Percentiles rank a stretch among this genome's conserved stretches.
Evolutionary conservation across 2,888 invertebrate species (phyloP).

Genomic region (Neoascia interrupta): DNA sequence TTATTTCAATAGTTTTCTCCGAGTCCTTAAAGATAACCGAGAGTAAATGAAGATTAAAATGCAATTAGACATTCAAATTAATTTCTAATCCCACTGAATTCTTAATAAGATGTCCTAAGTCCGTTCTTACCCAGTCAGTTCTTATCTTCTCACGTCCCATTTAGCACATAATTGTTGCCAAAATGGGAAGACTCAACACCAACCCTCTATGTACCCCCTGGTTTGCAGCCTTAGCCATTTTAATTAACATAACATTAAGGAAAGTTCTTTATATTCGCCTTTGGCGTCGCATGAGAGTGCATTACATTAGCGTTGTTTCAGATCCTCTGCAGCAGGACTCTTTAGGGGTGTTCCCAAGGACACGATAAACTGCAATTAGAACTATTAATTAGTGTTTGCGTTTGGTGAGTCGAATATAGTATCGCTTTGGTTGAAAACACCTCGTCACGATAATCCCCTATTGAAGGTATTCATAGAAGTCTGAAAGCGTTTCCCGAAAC

Average conservation of each 20-base stretch:
- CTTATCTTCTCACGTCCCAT: constrained; percentile 63
- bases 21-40: no score
- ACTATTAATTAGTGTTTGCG: constrained; percentile 48
- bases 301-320: constrained; percentile 25
- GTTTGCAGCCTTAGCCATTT: constrained; percentile 15
- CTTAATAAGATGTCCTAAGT: constrained; percentile 52
- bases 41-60: constrained; percentile 36
- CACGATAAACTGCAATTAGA: constrained; percentile 44
- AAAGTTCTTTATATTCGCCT: constrained; percentile 16
- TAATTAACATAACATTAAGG: constrained; percentile 57
- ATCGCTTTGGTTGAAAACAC: not conserved
- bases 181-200: constrained; percentile 7
- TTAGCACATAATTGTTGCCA: constrained; percentile 55
- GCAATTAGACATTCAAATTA: constrained; percentile 63
- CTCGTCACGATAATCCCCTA: constrained; percentile 8
- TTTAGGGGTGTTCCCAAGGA: not conserved
- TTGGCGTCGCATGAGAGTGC: constrained; percentile 14
- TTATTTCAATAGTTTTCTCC: no score
- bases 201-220: constrained; percentile 6
- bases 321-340: no score
- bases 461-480: not conserved
- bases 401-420: not conserved
- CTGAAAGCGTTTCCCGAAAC: constrained; percentile 5
- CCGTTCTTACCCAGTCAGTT: constrained; percentile 32
- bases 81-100: constrained; percentile 66